These are phyloP conservation scores for Saccostrea echinata DNA, from an alignment of 1,140 invertebrate genomes.

Conservation along the genomic window DNA sequence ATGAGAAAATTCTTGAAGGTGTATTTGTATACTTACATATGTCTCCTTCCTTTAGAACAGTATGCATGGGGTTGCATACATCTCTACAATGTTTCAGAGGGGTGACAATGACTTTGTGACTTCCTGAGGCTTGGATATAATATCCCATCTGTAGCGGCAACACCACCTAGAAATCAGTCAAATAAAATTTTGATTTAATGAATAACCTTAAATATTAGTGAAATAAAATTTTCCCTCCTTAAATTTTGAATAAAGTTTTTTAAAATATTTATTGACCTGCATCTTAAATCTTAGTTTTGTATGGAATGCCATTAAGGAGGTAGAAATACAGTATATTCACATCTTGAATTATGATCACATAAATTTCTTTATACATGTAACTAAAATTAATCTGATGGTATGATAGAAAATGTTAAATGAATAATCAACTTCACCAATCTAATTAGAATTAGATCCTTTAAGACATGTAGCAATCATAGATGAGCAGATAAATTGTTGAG, in stretches of 20 bases:
- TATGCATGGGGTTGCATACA: slow-evolving; percentile 34
- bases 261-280: background rate
- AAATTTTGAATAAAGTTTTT: background rate
- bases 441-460: background rate
- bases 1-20: too few species aligned
- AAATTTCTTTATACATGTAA: too few species aligned
- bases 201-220: background rate
- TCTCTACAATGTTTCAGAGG: slow-evolving; percentile 33
- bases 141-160: background rate
- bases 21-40: slow-evolving; percentile 30
- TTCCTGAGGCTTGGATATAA: slow-evolving; percentile 21
- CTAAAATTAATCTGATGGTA: too few species aligned
- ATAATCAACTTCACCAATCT: background rate
- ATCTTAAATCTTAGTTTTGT: background rate
- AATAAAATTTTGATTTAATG: background rate
- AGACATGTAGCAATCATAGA: too few species aligned
- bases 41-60: slow-evolving; percentile 37
- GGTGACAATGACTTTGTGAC: slow-evolving; percentile 36
- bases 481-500: too few species aligned
- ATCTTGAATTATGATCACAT: too few species aligned
- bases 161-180: background rate
- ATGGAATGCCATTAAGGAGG: background rate
- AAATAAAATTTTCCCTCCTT: background rate
- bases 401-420: too few species aligned
- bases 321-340: too few species aligned